Evolutionary conservation across 2,888 invertebrate genomes (phyloP), one percentile per base, ranked within the genome.

Genomic region (Conus canariensis): DNA sequence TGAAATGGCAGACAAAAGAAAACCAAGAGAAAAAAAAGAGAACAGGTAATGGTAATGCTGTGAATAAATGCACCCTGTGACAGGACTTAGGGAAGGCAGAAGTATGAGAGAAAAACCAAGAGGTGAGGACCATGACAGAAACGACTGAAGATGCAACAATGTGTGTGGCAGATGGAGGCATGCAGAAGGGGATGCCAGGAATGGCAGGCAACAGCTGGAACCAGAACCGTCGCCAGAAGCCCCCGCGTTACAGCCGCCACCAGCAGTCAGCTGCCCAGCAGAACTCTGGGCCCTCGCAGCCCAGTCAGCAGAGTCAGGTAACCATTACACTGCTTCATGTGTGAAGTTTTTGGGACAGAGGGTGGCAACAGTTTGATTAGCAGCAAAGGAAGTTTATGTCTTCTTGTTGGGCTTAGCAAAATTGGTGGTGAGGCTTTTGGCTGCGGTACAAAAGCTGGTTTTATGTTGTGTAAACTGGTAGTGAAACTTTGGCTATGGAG

Each of bases 231-330:
- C 95, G 95, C 90, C 95, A 94, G 91, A 95, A 95, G 91, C 95
- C 95, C 19, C 95, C 95, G 4, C 95, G 96, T 89, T 96, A 95
- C 95, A 96, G 95, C 93, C 96, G 94, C 93, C 95, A 93, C 93
- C 95, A 92, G 92, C 94, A 93, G 92, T 70, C 93, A 92, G 90
- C 93, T 58, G 86, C 22, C 82, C 90, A 83, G 45, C 80, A n/a
- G 30, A 89, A 86, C 90, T 56, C 83, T 74, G 77, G 90, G 92
- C 92, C 85, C 91, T 92, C 77, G 95, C 95, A 90, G 77, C 95
- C 96, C 92, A 96, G 96, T 88, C 96, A 96, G 93, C 95, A 95
- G 25, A 96, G 96, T 91, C 95, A 96, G 94, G 94, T 94, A 89
- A 87, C 58, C 30, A 45, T 45, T 45, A 45, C 4, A 45, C 45